Base-by-base conservation (phyloP, 2,113 vertebrate species). In the Stictonetta naevosa region DNA sequence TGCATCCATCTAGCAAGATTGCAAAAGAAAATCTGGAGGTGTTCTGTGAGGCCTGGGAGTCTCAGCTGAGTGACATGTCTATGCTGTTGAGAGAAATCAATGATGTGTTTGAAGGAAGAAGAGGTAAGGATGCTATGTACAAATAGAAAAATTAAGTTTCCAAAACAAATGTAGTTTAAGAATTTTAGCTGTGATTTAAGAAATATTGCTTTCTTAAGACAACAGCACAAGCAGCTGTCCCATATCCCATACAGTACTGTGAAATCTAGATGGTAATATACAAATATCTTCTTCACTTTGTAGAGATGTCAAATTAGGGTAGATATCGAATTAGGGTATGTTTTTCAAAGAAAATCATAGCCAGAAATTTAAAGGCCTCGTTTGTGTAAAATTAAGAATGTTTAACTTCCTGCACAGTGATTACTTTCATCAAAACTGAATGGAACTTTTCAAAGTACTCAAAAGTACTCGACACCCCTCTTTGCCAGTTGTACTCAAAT, bases 21-120 rank as follows among this genome's bases (percentile, higher is more conserved):
- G 99, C 99, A 42, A 99, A 99, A 97, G 99, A 99, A 98, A 99
- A 99, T 96, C 98, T 99, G 77, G 99, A 99, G 63, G 99, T 99
- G 44, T 99, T 99, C 97, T 99, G 99, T 19, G 99, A 99, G 98
- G 99, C 99, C 73, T 99, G 99, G 99, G 99, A 99, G 94, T 99
- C 99, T 11, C 99, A 99, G 95, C 98, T 99, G 83, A 98, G 98
- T 25, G 99, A 99, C 97, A 99, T 99, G 99, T 98, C 98, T 40
- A 91, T 98, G 66, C 97, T 99, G 82, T 97, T 99, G 59, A 98
- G 98, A 91, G 99, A 99, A 98, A 99, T 99, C 97, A 99, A 96
- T 50, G 99, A 99, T 60, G 98, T 99, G 63, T 99, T 99, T 90
- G 99, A 99, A 97, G 99, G 99, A 91, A 98, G 98, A 94, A 98